Evolutionary conservation across 2,888 invertebrate species (phyloP), one percentile per base, ranked within the genome.

Genomic region (Siphonodentalium dalli): DNA sequence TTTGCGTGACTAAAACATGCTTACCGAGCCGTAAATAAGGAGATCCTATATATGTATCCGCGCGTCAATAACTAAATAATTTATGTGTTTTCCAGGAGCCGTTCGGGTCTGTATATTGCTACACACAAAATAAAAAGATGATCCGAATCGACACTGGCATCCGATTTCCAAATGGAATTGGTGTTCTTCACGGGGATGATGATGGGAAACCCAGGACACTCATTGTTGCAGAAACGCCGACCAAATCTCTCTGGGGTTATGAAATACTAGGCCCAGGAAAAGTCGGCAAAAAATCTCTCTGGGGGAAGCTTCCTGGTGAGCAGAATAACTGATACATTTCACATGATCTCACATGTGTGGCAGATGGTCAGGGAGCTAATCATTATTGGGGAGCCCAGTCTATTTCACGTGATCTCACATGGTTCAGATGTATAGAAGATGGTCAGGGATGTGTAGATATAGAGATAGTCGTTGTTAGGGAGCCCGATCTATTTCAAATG

Each of bases 21-120:
- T n/a, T n/a, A 38, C 39, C 15, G n/a, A 2, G 9, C n/a, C 5
- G n/a, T n/a, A n/a, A n/a, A n/a, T n/a, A n/a, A n/a, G n/a, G n/a
- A n/a, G n/a, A n/a, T n/a, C n/a, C n/a, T n/a, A n/a, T n/a, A n/a
- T n/a, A n/a, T n/a, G n/a, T n/a, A n/a, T n/a, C n/a, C 9, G 4
- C 20, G 39, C 13, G 13, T 20, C 43, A 3, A 13, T 33, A 34
- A 3, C 6, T 13, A 2, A 9, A 33, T 51, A 8, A 15, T 13
- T 24, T 13, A 23, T 40, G 28, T 46, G 43, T 35, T 31, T 38
- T 47, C 11, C 54, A 76, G 76, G 74, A 71, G 41, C 63, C 69
- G 15, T 77, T 77, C 71, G 78, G 78, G n/a, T 72, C 74, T n/a
- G 65, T 78, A 15, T 77, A 76, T 54, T 75, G 78, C 48, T 52